phyloP scores from a whole-genome alignment of 2,797 vertebrate genomes.

The Protonibea diacanthus region DNA sequence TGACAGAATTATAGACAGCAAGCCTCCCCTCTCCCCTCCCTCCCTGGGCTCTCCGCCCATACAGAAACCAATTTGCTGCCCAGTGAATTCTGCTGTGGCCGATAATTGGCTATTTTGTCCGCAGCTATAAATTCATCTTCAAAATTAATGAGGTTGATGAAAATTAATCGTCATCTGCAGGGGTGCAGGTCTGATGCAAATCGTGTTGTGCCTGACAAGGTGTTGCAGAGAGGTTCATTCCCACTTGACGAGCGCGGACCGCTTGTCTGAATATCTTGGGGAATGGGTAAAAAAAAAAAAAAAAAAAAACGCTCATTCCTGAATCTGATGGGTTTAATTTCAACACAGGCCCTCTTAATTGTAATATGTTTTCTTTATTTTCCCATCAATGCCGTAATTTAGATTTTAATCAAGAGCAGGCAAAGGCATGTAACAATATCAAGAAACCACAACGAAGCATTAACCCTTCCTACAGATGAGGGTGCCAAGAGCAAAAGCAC shows the following conservation, averaged over 20 bases:
- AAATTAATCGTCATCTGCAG: slow-evolving; percentile 76
- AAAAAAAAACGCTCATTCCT: slow-evolving; percentile 12
- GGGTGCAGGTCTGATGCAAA: slow-evolving; percentile 51
- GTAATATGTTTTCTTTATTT: slow-evolving; percentile 47
- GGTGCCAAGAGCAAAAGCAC: slow-evolving; percentile 26
- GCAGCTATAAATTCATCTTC: slow-evolving; percentile 81
- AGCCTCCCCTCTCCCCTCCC: slow-evolving; percentile 16
- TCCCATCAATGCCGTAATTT: slow-evolving; percentile 47
- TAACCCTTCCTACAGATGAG: slow-evolving; percentile 26
- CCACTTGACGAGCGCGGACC: slow-evolving; percentile 25
- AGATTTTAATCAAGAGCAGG: slow-evolving; percentile 52
- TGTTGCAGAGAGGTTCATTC: slow-evolving; percentile 42
- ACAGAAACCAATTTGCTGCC: slow-evolving; percentile 84
- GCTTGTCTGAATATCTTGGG: not conserved
- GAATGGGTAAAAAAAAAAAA: not conserved
- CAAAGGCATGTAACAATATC: slow-evolving; percentile 45
- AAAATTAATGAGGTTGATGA: slow-evolving; percentile 84
- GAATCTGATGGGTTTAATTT: slow-evolving; percentile 49
- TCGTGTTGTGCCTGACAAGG: slow-evolving; percentile 65
- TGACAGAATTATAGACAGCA: slow-evolving; percentile 45
- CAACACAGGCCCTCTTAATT: slow-evolving; percentile 33
- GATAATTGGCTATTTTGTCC: slow-evolving; percentile 85
- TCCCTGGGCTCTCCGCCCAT: slow-evolving; percentile 56
- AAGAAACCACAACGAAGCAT: slow-evolving; percentile 33
- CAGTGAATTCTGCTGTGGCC: slow-evolving; percentile 75